Base-by-base conservation (phyloP, 2,888 invertebrate genomes). In the Alcis repandata region DNA sequence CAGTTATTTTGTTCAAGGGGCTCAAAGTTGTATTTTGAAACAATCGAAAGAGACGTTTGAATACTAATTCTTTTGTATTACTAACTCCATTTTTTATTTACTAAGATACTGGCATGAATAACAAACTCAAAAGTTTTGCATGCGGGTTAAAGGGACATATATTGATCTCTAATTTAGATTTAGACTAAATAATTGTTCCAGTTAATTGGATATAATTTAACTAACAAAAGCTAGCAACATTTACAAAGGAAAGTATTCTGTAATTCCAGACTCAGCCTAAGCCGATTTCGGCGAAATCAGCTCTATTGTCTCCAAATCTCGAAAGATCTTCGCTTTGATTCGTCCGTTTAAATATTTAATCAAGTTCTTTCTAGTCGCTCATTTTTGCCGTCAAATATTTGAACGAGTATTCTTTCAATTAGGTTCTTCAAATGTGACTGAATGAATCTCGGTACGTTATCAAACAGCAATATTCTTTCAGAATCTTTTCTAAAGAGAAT, bases 251-350 rank as follows among this genome's bases (percentile, higher is more conserved):
- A 63, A 66, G 76, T 79, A 80, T 80, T 81, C 66, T 69, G 76
- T 79, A 80, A 82, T 80, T 78, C 76, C 75, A 77, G 81, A 80
- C 79, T 79, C 62, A 72, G 64, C 19, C 71, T 76, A 74, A 75
- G 76, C 76, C 68, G 71, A 70, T 61, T 61, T 46, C 22, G 45
- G 19, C 59, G 13, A 56, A 59, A 49, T 63, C 58, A 54, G 48
- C 57, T 48, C 48, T 19, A 65, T 66, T 66, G 52, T 61, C 53
- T 58, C 15, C 27, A 48, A 22, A 64, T 59, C 53, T 53, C 22
- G 36, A 53, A 40, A 58, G 63, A 64, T 56, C 65, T 56, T 58
- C 52, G 51, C 65, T 61, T 58, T 66, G 57, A 60, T 53, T 46
- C 46, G 36, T 15, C 15, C 51, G 57, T 53, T 40, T 61, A 57